Percentiles rank a stretch among this genome's conserved stretches.
Conservation (phyloP, 2,113 vertebrate genomes). For the Pygoscelis antarcticus region DNA sequence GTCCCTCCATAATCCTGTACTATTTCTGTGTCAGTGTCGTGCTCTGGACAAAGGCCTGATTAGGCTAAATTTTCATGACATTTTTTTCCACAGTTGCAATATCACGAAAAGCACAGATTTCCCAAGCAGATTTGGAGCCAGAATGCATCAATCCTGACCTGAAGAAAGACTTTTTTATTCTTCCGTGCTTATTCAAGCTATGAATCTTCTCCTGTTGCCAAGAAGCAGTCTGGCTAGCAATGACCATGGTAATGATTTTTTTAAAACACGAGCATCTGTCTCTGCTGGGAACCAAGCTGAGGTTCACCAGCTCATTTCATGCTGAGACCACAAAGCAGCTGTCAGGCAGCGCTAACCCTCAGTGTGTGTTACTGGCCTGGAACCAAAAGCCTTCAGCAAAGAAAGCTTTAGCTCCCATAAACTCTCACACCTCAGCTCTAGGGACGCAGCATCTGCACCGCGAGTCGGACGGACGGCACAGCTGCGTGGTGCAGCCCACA, state of each 20-base stretch:
- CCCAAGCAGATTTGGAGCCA: background rate
- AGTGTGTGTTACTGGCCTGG: background rate
- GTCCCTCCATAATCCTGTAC: background rate
- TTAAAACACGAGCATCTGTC: slow-evolving; percentile 17
- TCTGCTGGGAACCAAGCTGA: background rate
- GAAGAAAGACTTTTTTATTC: background rate
- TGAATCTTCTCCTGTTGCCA: background rate
- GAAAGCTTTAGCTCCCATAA: background rate
- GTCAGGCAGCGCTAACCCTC: background rate
- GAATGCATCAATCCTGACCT: background rate
- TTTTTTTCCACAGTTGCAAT: background rate
- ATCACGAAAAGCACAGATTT: background rate
- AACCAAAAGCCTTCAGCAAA: background rate
- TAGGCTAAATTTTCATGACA: background rate
- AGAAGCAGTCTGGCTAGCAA: background rate
- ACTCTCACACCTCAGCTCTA: background rate
- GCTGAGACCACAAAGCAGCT: slow-evolving; percentile 13
- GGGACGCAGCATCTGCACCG: background rate
- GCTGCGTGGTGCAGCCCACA: background rate
- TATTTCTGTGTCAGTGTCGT: background rate
- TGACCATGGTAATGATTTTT: background rate
- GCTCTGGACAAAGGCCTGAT: background rate
- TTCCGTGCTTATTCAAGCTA: background rate
- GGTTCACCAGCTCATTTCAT: background rate
- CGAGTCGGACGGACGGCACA: background rate